phyloP scores from a whole-genome alignment of 30 jellyfish, hydroid and myxozoan genomes.

The Aurelia coerulea region DNA sequence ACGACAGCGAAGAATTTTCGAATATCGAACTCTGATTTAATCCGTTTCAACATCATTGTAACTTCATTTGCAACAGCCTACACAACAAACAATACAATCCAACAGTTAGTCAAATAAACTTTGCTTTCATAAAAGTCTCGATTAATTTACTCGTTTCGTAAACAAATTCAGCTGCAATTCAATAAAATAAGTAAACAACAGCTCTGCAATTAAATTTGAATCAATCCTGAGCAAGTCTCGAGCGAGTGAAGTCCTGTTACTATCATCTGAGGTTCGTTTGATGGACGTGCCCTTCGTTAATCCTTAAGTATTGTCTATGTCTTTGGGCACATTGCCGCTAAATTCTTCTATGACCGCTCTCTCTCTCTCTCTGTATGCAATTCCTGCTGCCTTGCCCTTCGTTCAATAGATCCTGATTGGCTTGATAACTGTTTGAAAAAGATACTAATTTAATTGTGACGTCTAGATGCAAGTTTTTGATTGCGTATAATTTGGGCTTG shows the following conservation, averaged over 20 bases:
- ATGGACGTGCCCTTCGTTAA: constrained; percentile 55
- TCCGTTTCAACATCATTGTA: too few relatives aligned
- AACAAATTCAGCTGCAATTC: neutral
- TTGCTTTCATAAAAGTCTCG: neutral
- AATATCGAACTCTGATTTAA: too few relatives aligned
- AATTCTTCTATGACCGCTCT: constrained; percentile 66
- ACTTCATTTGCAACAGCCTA: too few relatives aligned
- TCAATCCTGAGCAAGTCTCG: neutral
- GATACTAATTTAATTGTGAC: too few relatives aligned
- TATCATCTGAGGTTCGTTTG: neutral
- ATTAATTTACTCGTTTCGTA: neutral
- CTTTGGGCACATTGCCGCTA: constrained; percentile 69
- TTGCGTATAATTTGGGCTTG: too few relatives aligned
- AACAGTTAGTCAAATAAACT: too few relatives aligned
- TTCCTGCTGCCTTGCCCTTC: constrained; percentile 43
- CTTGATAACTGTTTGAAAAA: constrained; percentile 6
- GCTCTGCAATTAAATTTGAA: neutral
- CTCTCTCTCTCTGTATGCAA: constrained; percentile 67
- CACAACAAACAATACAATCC: too few relatives aligned
- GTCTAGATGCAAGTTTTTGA: too few relatives aligned
- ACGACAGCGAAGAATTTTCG: too few relatives aligned
- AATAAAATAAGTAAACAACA: too few relatives aligned
- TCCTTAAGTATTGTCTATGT: constrained; percentile 49
- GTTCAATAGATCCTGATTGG: neutral
- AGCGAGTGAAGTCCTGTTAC: constrained; percentile 3